Conservation (phyloP, 2,888 invertebrate genomes). For the Phymatocera aterrima region DNA sequence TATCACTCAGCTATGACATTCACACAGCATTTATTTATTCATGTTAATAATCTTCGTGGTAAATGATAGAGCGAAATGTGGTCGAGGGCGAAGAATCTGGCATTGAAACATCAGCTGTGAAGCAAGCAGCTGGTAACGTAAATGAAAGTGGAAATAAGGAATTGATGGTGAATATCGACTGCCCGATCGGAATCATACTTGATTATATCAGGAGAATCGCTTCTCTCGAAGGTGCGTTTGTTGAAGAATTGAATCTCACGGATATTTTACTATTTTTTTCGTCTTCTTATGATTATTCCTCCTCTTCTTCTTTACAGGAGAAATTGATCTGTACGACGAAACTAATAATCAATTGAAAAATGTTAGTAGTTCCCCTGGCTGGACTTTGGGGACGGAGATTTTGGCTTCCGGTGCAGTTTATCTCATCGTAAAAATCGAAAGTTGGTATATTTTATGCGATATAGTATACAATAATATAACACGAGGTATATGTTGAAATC, state of each 20-base stretch:
- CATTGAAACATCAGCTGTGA: neutral
- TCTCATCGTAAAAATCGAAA: conserved; percentile 60
- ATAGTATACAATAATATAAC: neutral
- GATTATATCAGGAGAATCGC: conserved; percentile 65
- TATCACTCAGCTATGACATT: no score
- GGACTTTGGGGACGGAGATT: conserved; percentile 60
- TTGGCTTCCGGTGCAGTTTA: conserved; percentile 61
- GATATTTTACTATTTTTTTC: conserved; percentile 21
- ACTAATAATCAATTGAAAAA: conserved; percentile 58
- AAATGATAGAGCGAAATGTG: neutral
- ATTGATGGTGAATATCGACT: conserved; percentile 71
- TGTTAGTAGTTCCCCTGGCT: conserved; percentile 56
- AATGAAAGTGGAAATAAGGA: conserved; percentile 56
- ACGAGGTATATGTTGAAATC: neutral
- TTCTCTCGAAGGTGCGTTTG: conserved; percentile 34
- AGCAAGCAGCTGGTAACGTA: no score
- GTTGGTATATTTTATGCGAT: conserved; percentile 56
- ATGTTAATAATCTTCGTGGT: no score
- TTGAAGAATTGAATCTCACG: no score
- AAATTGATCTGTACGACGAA: conserved; percentile 68
- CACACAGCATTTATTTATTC: no score
- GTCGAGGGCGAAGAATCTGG: neutral
- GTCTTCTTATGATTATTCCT: conserved; percentile 39
- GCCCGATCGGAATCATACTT: conserved; percentile 69
- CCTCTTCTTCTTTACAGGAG: conserved; percentile 56